phyloP scores from a whole-genome alignment of 1,140 invertebrate genomes.

The Neodiprion lecontei region DNA sequence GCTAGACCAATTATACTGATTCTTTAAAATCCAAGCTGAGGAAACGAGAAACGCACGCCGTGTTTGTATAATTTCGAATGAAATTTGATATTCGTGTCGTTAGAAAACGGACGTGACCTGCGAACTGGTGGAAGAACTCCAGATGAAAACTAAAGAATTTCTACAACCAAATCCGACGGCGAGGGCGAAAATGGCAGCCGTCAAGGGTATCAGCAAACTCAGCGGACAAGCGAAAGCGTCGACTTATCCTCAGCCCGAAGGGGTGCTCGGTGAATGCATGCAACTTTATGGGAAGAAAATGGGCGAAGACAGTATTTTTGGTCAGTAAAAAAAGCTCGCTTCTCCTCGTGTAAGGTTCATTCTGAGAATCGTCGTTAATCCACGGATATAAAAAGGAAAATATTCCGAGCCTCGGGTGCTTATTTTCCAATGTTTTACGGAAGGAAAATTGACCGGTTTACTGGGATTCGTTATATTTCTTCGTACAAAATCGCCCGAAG shows the following conservation, averaged over 20 bases:
- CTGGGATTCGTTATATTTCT: too few species aligned
- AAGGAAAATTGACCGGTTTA: too few species aligned
- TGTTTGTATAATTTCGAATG: neutral
- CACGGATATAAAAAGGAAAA: too few species aligned
- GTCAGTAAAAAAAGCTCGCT: conserved; percentile 59
- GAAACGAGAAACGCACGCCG: too few species aligned
- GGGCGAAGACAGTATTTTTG: conserved; percentile 93
- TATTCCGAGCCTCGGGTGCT: too few species aligned
- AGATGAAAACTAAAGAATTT: conserved; percentile 97
- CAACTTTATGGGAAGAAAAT: conserved; percentile 93
- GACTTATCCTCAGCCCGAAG: conserved; percentile 98
- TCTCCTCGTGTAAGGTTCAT: too few species aligned
- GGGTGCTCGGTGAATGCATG: conserved; percentile 97
- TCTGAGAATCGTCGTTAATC: too few species aligned
- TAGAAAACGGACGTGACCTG: conserved; percentile 96
- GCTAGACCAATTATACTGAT: too few species aligned
- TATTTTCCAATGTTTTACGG: neutral
- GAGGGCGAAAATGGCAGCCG: conserved; percentile 93
- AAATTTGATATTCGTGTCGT: neutral
- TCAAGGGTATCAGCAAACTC: conserved; percentile 88
- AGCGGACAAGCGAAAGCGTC: conserved; percentile 88
- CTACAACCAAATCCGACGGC: conserved; percentile 98
- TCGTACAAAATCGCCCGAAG: too few species aligned
- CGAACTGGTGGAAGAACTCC: conserved; percentile 94
- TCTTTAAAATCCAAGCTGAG: too few species aligned